Base-by-base conservation (phyloP, 2,797 vertebrate genomes). In the Melanotaenia nigrans region DNA sequence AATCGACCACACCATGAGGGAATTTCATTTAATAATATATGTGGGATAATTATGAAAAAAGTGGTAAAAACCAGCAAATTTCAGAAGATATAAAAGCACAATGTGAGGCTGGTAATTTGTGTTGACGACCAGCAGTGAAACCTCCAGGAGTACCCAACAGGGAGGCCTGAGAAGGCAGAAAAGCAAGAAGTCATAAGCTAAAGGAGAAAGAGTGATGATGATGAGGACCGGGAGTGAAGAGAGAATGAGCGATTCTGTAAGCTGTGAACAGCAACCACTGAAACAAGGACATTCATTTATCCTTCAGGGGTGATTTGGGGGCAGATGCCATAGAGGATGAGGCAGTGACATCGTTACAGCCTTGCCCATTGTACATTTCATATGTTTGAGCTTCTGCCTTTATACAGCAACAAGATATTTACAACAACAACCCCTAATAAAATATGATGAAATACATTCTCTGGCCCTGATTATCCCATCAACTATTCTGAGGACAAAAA, bases 221-320 rank as follows among this genome's bases (percentile, higher is more conserved):
- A 75, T 61, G 64, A 60, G 77, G 47, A 68, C 25, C 1, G 49
- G 33, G 56, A 56, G 53, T 4, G 40, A 61, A 61, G 36, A 61
- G 35, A 81, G 38, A 83, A 45, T 75, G 58, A 72, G 65, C 2
- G 61, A 60, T 76, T 77, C 77, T 85, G 55, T 78, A 71, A 68
- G 76, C 73, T 66, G 77, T 61, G 54, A 71, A 84, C 75, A 79
- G 65, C 67, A 72, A 58, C 61, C 38, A 30, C 24, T 47, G 54
- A 64, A 62, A 90, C 81, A 86, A 86, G 77, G 75, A 42, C 67
- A 54, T 11, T 59, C 77, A 81, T 83, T 88, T 59, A 85, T 64
- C 74, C 61, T 0, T 45, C 14, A 33, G 68, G 64, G 42, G 55
- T 58, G n/a, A 77, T 8, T 51, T 45, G 71, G 71, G 75, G 59